Conservation (phyloP, 2,797 vertebrate species). For the Argya squamiceps region DNA sequence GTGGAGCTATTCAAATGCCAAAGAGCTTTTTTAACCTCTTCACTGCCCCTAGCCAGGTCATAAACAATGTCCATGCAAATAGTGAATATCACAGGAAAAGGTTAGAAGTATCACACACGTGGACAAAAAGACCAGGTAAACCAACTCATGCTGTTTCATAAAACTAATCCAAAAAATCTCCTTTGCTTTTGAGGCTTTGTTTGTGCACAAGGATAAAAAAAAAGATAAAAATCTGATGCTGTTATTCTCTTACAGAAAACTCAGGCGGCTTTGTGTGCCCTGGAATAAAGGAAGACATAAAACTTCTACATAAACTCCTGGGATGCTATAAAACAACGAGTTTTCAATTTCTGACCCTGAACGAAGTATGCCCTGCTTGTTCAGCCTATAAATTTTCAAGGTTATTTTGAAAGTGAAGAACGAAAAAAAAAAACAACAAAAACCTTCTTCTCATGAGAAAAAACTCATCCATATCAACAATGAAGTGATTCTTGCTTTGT, state of each 20-base stretch:
- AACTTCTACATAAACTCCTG: slow-evolving; percentile 32
- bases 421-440: neutral
- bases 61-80: neutral
- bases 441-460: neutral
- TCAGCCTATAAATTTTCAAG: slow-evolving; percentile 51
- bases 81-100: neutral
- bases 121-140: neutral
- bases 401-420: slow-evolving; percentile 42
- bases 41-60: neutral
- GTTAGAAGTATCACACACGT: neutral
- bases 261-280: neutral
- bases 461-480: neutral
- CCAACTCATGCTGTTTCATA: neutral
- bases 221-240: neutral
- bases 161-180: neutral
- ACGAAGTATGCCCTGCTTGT: neutral
- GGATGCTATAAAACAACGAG: slow-evolving; percentile 1
- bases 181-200: neutral
- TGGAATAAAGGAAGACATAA: slow-evolving; percentile 32
- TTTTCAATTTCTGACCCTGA: slow-evolving; percentile 49
- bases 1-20: neutral
- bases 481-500: neutral
- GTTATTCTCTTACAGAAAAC: neutral
- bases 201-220: neutral
- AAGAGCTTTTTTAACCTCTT: neutral